Conservation (phyloP, 2,113 vertebrate species). For the Tychaedon coryphoeus region DNA sequence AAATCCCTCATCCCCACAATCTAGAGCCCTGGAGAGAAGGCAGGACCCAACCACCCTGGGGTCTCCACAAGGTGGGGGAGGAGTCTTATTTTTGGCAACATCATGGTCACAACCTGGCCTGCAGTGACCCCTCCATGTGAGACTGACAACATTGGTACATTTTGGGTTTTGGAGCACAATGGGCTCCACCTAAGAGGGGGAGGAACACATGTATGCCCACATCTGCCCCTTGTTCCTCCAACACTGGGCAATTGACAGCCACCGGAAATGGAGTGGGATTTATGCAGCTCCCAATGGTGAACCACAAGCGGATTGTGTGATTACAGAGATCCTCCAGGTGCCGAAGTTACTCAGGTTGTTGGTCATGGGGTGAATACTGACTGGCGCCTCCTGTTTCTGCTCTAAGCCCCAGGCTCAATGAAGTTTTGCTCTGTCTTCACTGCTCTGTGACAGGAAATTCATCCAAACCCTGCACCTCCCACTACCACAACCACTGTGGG, state of each 20-base stretch:
- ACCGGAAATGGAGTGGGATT: not conserved
- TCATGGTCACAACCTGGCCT: accelerated
- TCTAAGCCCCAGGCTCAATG: not conserved
- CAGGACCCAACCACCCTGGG: not conserved
- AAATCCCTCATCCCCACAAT: not conserved
- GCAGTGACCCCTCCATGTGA: accelerated
- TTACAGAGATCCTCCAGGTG: not conserved
- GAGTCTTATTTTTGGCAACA: not conserved
- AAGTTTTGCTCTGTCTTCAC: not conserved
- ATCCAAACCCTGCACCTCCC: not conserved
- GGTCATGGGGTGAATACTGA: not conserved
- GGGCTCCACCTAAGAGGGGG: not conserved
- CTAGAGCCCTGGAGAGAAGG: not conserved
- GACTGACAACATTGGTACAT: not conserved
- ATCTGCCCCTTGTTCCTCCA: not conserved
- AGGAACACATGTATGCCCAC: not conserved
- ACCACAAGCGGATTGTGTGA: not conserved
- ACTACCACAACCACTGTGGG: accelerated
- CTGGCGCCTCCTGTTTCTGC: not conserved
- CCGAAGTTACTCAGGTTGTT: not conserved
- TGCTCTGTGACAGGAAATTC: not conserved
- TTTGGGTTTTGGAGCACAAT: not conserved
- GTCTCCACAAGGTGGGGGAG: no score
- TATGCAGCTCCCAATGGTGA: not conserved
- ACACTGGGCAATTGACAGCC: not conserved